phyloP scores from a whole-genome alignment of 1,140 invertebrate species.

The Centruroides sculpturatus region DNA sequence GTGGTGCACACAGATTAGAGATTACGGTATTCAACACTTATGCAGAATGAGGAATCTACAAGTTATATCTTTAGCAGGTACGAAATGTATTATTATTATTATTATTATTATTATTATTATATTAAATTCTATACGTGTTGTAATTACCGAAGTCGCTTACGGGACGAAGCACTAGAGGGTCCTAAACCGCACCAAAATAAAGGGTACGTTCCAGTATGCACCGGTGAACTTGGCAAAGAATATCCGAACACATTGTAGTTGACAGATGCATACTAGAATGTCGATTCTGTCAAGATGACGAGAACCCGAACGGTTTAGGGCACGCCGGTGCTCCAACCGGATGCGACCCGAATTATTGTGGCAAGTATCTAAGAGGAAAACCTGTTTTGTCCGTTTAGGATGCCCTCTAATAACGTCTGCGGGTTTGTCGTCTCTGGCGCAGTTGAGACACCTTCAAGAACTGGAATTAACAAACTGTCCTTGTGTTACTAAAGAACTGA shows the following conservation, averaged over 20 bases:
- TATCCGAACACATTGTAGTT: too few relatives aligned
- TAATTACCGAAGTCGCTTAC: background rate
- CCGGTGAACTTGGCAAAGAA: too few relatives aligned
- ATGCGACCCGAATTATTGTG: background rate
- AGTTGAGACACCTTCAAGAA: slow-evolving; percentile 71
- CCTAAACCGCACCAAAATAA: background rate
- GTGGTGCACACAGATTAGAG: slow-evolving; percentile 86
- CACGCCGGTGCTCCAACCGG: background rate
- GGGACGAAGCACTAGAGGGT: background rate
- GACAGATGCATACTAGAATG: too few relatives aligned
- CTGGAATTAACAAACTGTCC: slow-evolving; percentile 89
- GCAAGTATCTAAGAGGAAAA: background rate
- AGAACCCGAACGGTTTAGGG: background rate
- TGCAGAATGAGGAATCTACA: slow-evolving; percentile 84
- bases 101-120: too few relatives aligned
- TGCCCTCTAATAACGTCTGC: slow-evolving; percentile 76
- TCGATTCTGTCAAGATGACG: background rate
- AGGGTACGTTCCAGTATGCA: background rate
- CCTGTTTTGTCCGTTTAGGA: slow-evolving; percentile 39
- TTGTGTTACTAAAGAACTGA: slow-evolving; percentile 71
- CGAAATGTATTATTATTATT: slow-evolving; percentile 12
- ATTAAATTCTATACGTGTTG: too few relatives aligned
- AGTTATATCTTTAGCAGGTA: slow-evolving; percentile 80
- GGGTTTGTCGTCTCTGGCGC: slow-evolving; percentile 75
- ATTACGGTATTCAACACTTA: slow-evolving; percentile 84